Evolutionary conservation across 2,797 vertebrate species (phyloP), one percentile per base, ranked within the genome.

Genomic region (Tamandua tetradactyla): DNA sequence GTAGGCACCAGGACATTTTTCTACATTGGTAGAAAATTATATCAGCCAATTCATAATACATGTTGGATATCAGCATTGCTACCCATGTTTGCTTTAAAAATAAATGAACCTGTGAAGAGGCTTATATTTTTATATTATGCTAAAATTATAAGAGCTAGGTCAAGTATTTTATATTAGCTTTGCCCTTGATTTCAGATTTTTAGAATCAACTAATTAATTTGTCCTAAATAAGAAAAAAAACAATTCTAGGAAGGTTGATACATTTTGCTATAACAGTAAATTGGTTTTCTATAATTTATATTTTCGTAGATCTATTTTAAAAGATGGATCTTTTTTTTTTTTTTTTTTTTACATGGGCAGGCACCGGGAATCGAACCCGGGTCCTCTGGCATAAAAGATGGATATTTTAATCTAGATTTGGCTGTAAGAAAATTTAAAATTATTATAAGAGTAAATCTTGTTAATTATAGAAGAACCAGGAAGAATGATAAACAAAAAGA

Each of bases 151-250:
- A 72, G 40, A 32, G 25, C 3, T 74, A 72, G 32, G 7, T 82
- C 42, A 93, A 72, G 4, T 94, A 49, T 95, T 94, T 91, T 82
- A 2, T 85, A 78, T 95, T 96, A 93, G 35, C 5, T 27, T 4
- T 92, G n/a, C 23, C 57, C 37, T 94, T 87, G 57, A 91, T 59
- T 87, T 94, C 71, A 91, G 35, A 72, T 76, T 87, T 88, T 93
- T 87, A 81, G 42, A 89, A 49, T 17, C 30, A 76, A 52, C 14
- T 86, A 40, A 68, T 75, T 37, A 83, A 12, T 85, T 84, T 76
- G 72, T 85, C 62, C 37, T 92, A 40, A 83, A 75, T 82, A 76
- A 87, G 3, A 80, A n/a, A 92, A 92, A 92, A 93, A 88, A 20
- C 69, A 81, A 88, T 91, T 55, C 13, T 57, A 57, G 30, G 76